These are phyloP conservation scores for Incurvaria masculella DNA, from an alignment of 2,888 invertebrate species.

Conservation along the genomic window DNA sequence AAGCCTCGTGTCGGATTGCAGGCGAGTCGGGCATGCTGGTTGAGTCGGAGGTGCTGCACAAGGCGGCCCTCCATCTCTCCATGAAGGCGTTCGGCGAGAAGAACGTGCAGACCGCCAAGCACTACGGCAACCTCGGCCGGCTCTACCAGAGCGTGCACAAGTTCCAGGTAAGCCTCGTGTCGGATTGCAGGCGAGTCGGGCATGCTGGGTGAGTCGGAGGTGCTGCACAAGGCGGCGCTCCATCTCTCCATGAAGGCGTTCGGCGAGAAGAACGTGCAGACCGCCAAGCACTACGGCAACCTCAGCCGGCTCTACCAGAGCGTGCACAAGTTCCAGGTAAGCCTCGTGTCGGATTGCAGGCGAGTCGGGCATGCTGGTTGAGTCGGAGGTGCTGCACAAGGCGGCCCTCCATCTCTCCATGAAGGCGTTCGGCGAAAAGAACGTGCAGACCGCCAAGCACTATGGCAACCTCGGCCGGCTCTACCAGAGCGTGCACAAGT, in stretches of 20 bases:
- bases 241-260: slow-evolving; percentile 76
- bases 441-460: slow-evolving; percentile 94
- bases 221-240: slow-evolving; percentile 80
- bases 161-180: slow-evolving; percentile 70
- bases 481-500: slow-evolving; percentile 91
- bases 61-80: slow-evolving; percentile 75
- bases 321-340: slow-evolving; percentile 79
- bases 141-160: slow-evolving; percentile 92
- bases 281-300: slow-evolving; percentile 95
- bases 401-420: slow-evolving; percentile 76
- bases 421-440: slow-evolving; percentile 86
- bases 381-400: slow-evolving; percentile 82
- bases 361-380: slow-evolving; percentile 63
- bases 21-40: slow-evolving; percentile 63
- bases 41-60: slow-evolving; percentile 82
- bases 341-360: too few relatives aligned
- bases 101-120: slow-evolving; percentile 93
- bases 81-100: slow-evolving; percentile 85
- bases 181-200: too few relatives aligned
- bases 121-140: slow-evolving; percentile 90
- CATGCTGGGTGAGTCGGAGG: slow-evolving; percentile 75
- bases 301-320: slow-evolving; percentile 91
- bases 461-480: slow-evolving; percentile 91
- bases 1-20: too few relatives aligned
- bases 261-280: slow-evolving; percentile 92